Evolutionary conservation across 2,888 invertebrate species (phyloP), one percentile per base, ranked within the genome.

Genomic region (Timema podura): DNA sequence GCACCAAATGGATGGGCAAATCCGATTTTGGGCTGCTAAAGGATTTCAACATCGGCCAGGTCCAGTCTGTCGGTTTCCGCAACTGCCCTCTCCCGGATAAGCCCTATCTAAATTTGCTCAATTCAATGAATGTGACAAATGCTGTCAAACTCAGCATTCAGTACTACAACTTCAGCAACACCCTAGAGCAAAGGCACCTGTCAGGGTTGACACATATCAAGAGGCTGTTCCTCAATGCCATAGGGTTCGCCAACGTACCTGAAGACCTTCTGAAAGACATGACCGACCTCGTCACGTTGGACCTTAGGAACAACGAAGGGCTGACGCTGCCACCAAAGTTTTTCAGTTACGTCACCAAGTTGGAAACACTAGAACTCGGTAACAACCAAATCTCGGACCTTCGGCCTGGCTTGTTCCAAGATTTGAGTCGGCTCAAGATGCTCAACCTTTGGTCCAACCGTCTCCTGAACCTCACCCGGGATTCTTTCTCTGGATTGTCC

Each of bases 391-490:
- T 93, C 76, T 83, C 83, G 64, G 81, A 83, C 76, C 82, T 92
- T 76, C 85, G 87, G 49, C 82, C 84, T 2, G 86, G 85, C 70
- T 81, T 88, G 69, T 91, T 92, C 78, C 82, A 84, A 49, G 86
- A 87, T 78, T 82, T 89, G 75, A 83, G 82, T 68, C 84, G 85
- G 75, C 79, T 92, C 71, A 81, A 82, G 69, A 83, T 86, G 65
- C 81, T 93, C 68, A 89, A 90, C 76, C 79, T 92, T 48, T 89
- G 89, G 87, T 85, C 86, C 76, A 93, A 91, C 78, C 85, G 86
- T 75, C 81, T 93, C 69, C 85, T 82, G 45, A 85, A 87, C 79
- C 83, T 92, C 54, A 84, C 87, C 15, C 83, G 85, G 72, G 83
- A 86, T 70, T 83, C 87, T 72, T 90, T 92, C 77, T 84, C 85